Evolutionary conservation across 2,888 invertebrate genomes (phyloP).

Genomic region (Tinea trinotella): DNA sequence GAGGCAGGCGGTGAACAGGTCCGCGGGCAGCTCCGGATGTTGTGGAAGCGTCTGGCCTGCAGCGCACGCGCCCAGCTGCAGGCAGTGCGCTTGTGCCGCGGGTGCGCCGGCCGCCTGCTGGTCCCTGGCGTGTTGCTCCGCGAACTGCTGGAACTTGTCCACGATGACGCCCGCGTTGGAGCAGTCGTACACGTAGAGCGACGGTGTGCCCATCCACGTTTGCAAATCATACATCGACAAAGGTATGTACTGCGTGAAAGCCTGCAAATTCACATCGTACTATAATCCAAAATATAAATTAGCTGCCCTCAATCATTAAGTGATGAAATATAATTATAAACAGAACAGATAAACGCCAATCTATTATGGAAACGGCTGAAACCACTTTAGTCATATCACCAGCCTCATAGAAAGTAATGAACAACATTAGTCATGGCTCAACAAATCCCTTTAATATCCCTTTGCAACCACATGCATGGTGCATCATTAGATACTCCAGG

Average conservation of each 20-base stretch:
- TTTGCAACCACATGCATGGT: no score
- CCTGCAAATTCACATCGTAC: no score
- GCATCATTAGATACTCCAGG: no score
- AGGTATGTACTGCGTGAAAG: conserved; percentile 99
- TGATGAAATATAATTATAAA: no score
- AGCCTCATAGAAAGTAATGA: no score
- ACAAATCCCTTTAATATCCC: no score
- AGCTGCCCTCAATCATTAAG: no score
- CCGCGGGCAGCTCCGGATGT: conserved; percentile 98
- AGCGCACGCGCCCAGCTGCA: conserved; percentile 96
- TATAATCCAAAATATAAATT: no score
- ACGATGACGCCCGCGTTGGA: conserved; percentile 98
- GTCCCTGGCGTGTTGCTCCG: conserved; percentile 91
- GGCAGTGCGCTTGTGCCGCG: conserved; percentile 76
- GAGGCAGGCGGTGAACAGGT: conserved; percentile 96
- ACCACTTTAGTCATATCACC: no score
- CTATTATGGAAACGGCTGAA: no score
- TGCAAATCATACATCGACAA: conserved; percentile 98
- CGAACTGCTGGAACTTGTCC: conserved; percentile 90
- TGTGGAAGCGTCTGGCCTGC: conserved; percentile 95
- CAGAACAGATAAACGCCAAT: no score
- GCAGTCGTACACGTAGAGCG: conserved; percentile 99
- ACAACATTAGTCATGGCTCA: no score
- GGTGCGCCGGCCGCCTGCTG: conserved; percentile 62
- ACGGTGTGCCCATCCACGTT: conserved; percentile 99